Evolutionary conservation across 2,113 vertebrate species (phyloP).

Genomic region (Clarias batrachus): DNA sequence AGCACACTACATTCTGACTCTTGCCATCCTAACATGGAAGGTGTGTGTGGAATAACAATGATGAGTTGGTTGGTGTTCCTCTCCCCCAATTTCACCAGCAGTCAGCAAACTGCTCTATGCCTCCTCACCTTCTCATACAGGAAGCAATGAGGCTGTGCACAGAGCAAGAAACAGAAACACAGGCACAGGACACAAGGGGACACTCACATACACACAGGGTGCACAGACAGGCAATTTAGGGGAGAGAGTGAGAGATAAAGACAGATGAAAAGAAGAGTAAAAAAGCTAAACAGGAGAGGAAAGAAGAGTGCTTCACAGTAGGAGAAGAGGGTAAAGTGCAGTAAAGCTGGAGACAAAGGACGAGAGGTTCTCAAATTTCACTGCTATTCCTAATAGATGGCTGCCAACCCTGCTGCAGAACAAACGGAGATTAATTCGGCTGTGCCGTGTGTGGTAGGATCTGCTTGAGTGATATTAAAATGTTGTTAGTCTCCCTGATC

Average conservation of each 20-base stretch:
- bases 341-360: not conserved
- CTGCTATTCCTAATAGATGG: constrained; percentile 43
- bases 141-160: constrained; percentile 55
- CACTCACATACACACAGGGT: constrained; percentile 33
- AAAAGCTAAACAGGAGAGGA: constrained; percentile 47
- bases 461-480: constrained; percentile 40
- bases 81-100: constrained; percentile 33
- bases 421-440: constrained; percentile 55
- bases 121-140: constrained; percentile 46
- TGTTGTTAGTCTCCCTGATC: constrained; percentile 36
- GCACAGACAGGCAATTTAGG: constrained; percentile 14
- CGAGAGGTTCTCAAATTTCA: constrained; percentile 34
- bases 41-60: constrained; percentile 56
- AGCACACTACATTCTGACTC: constrained; percentile 34
- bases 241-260: constrained; percentile 46
- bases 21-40: constrained; percentile 14
- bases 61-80: constrained; percentile 44
- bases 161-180: constrained; percentile 32
- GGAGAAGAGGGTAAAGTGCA: not conserved
- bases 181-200: constrained; percentile 28
- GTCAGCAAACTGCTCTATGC: constrained; percentile 38
- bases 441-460: constrained; percentile 36
- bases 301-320: constrained; percentile 9
- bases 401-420: constrained; percentile 55
- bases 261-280: constrained; percentile 46